These are phyloP conservation scores for Phyllopteryx taeniolatus DNA, from an alignment of 2,113 vertebrate species.

Conservation along the genomic window DNA sequence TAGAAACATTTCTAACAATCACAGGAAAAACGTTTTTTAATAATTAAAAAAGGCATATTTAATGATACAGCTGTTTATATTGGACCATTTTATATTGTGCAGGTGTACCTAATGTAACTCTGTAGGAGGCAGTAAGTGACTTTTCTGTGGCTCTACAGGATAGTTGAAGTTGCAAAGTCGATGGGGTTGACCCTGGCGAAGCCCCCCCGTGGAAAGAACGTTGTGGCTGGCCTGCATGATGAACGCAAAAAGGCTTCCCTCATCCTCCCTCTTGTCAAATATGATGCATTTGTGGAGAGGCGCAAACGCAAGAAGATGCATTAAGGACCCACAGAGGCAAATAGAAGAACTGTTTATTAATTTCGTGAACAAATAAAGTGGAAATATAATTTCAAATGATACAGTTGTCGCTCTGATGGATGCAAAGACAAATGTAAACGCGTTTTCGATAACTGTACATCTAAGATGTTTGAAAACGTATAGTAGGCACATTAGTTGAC, in stretches of 20 bases:
- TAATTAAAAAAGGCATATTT: too few species aligned
- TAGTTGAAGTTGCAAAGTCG: slow-evolving; percentile 84
- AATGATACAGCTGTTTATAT: not conserved
- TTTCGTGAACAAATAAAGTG: slow-evolving; percentile 56
- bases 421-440: slow-evolving; percentile 42
- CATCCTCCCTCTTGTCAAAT: slow-evolving; percentile 77
- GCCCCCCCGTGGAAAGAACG: slow-evolving; percentile 31
- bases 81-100: not conserved
- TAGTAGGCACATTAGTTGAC: slow-evolving; percentile 63
- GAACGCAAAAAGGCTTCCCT: slow-evolving; percentile 78
- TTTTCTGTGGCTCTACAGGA: slow-evolving; percentile 49
- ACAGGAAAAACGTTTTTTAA: too few species aligned
- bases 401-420: slow-evolving; percentile 16
- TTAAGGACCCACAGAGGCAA: slow-evolving; percentile 6
- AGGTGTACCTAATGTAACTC: not conserved
- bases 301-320: slow-evolving; percentile 78
- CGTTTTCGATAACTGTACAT: slow-evolving; percentile 40
- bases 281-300: slow-evolving; percentile 48
- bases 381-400: not conserved
- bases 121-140: not conserved
- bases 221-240: slow-evolving; percentile 28
- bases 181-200: slow-evolving; percentile 83
- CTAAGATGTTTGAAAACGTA: slow-evolving; percentile 32
- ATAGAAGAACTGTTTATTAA: slow-evolving; percentile 38
- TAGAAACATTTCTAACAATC: too few species aligned